Conservation (phyloP, 2,888 invertebrate species). For the Chouioia cunea region DNA sequence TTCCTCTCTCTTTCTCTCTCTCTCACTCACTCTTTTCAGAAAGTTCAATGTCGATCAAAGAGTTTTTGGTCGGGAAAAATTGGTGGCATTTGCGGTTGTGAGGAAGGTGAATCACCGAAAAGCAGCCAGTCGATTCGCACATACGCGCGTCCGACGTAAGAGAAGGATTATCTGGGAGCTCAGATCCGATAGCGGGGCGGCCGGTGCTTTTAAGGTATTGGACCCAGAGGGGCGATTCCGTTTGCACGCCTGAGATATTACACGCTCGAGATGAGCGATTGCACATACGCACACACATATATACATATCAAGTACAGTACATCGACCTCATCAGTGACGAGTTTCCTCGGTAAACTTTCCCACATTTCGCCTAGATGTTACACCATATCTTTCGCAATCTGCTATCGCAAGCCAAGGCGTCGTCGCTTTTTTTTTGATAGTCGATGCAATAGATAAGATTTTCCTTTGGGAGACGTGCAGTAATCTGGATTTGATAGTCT, state of each 20-base stretch:
- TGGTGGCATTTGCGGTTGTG: slow-evolving; percentile 43
- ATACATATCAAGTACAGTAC: neutral
- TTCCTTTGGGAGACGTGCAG: neutral
- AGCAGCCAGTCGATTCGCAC: slow-evolving; percentile 45
- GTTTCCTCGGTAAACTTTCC: slow-evolving; percentile 28
- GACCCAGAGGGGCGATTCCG: slow-evolving; percentile 52
- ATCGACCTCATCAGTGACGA: slow-evolving; percentile 38
- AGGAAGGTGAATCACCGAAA: slow-evolving; percentile 18
- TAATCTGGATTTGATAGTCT: slow-evolving; percentile 8
- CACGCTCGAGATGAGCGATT: slow-evolving; percentile 51
- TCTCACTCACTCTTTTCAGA: no score
- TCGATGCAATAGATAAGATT: neutral
- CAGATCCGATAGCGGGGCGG: slow-evolving; percentile 58
- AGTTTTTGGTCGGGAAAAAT: neutral
- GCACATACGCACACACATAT: slow-evolving; percentile 3
- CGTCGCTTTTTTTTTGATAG: slow-evolving; percentile 3
- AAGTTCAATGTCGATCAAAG: neutral
- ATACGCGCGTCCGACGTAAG: slow-evolving; percentile 54
- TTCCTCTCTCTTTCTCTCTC: no score
- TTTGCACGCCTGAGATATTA: slow-evolving; percentile 50
- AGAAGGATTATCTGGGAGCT: slow-evolving; percentile 63
- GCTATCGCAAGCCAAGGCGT: neutral
- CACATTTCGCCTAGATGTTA: neutral
- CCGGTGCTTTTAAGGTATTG: slow-evolving; percentile 63
- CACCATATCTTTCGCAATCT: neutral